Percentiles rank a stretch among this genome's conserved stretches.
Conservation (phyloP, 2,888 invertebrate species). For the Eudemis profundana region DNA sequence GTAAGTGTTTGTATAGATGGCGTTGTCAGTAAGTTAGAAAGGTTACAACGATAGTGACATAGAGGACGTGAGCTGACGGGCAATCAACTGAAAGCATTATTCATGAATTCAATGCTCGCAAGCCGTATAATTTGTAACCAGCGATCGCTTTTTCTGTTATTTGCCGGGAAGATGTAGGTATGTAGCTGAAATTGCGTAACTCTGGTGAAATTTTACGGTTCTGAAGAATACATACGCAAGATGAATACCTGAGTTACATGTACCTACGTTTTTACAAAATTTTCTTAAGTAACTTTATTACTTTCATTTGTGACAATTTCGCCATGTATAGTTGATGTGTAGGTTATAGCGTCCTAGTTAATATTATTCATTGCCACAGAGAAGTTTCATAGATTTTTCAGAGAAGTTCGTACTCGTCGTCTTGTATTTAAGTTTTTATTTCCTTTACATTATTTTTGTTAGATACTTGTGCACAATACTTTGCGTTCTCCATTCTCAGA, state of each 20-base stretch:
- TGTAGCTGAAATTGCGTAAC: conserved; percentile 15
- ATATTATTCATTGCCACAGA: too few relatives aligned
- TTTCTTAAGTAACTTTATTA: too few relatives aligned
- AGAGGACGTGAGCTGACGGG: conserved; percentile 11
- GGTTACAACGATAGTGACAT: not conserved
- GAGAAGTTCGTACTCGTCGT: too few relatives aligned
- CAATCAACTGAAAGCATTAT: conserved; percentile 44
- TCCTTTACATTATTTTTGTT: too few relatives aligned
- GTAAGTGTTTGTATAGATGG: not conserved
- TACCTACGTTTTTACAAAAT: too few relatives aligned
- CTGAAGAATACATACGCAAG: not conserved
- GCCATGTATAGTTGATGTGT: too few relatives aligned
- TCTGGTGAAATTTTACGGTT: conserved; percentile 1
- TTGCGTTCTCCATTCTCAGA: too few relatives aligned
- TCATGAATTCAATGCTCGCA: conserved; percentile 37
- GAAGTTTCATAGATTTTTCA: too few relatives aligned
- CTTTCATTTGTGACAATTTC: too few relatives aligned
- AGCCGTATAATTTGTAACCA: conserved; percentile 39
- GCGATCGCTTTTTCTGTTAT: conserved; percentile 37
- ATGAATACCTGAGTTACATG: not conserved
- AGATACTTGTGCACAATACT: too few relatives aligned
- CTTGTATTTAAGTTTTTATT: too few relatives aligned
- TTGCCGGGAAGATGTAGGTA: conserved; percentile 15
- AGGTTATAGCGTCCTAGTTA: too few relatives aligned
- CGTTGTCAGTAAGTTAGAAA: not conserved